Evolutionary conservation across 1,140 invertebrate genomes (phyloP), one percentile per base, ranked within the genome.

Genomic region (Agraylea sexmaculata): DNA sequence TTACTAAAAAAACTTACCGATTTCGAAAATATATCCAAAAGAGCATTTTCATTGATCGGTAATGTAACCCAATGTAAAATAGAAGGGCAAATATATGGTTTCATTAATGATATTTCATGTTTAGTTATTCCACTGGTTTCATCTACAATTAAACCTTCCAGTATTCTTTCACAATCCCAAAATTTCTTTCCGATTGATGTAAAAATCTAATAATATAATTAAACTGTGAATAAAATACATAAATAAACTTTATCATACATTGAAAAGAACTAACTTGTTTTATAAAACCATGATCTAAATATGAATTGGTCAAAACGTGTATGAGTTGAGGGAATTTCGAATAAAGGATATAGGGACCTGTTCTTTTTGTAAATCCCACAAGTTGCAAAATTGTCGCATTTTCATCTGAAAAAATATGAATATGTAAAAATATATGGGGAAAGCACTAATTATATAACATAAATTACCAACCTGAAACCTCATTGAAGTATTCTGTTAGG

Each of bases 261-360:
- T 35, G 7, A 35, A 16, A 32, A 22, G 18, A 40, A 16, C n/a
- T 43, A 51, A 64, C 63, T 54, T 62, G 60, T 37, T 50, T 55
- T 59, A 68, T 60, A 33, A 68, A 68, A 0, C 52, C 60, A 7
- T 59, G 55, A 45, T 68, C 65, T 42, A 54, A 57, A 36, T 60
- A 68, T 0, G 63, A 66, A 39, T 65, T 61, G 0, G 62, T 39
- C 2, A 68, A 37, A 10, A 58, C 54, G 3, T 51, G 55, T 1
- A 65, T 42, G 19, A 65, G 59, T 13, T 64, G 56, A 3, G 59
- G 54, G 15, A 64, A 38, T 29, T 58, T 62, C 10, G 59, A 55
- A 34, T 63, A 65, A 8, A 68, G 19, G 8, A 54, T 49, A 27
- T 59, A 64, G 1, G 62, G 34, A 1, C 55, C 57, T 0, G 65